A percentile compares a stretch with the other conserved stretches of the same genome.
phyloP scores from a whole-genome alignment of 2,888 invertebrate genomes.

The Arrhopalites spinosus region DNA sequence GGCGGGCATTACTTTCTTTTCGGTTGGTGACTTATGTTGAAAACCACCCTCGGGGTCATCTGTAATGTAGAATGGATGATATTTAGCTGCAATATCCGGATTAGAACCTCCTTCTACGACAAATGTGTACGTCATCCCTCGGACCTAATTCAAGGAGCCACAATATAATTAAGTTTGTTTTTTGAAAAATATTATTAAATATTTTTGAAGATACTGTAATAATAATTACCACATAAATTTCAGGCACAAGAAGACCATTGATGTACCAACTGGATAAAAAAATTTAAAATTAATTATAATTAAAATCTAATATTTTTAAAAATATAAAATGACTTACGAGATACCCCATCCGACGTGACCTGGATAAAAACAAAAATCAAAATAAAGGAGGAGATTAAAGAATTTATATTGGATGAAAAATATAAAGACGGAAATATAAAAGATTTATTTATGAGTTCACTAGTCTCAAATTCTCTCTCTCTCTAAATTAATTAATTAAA shows the following conservation, averaged over 20 bases:
- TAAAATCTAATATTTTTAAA: not conserved
- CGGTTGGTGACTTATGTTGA: conserved; percentile 78
- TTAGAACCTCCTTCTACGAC: conserved; percentile 83
- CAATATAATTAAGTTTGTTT: no score
- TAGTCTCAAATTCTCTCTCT: not conserved
- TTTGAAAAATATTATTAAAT: not conserved
- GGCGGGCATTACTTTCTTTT: conserved; percentile 81
- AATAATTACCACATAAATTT: conserved; percentile 76
- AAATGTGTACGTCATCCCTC: conserved; percentile 43
- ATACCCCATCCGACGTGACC: conserved; percentile 93
- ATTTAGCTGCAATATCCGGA: conserved; percentile 76
- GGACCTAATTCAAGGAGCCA: conserved; percentile 29
- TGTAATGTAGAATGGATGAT: conserved; percentile 89
- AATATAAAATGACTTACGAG: conserved; percentile 60
- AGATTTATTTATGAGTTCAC: no score
- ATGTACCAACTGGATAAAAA: conserved; percentile 69
- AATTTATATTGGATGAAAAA: no score
- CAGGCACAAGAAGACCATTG: conserved; percentile 86
- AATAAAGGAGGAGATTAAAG: no score
- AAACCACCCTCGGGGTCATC: conserved; percentile 91
- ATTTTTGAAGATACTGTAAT: not conserved
- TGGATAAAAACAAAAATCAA: conserved; percentile 57
- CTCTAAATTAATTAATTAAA: no score
- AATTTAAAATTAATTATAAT: not conserved
- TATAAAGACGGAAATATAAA: no score